Base-by-base conservation (phyloP, 2,113 vertebrate species). In the Lamprologus ornatipinnis region DNA sequence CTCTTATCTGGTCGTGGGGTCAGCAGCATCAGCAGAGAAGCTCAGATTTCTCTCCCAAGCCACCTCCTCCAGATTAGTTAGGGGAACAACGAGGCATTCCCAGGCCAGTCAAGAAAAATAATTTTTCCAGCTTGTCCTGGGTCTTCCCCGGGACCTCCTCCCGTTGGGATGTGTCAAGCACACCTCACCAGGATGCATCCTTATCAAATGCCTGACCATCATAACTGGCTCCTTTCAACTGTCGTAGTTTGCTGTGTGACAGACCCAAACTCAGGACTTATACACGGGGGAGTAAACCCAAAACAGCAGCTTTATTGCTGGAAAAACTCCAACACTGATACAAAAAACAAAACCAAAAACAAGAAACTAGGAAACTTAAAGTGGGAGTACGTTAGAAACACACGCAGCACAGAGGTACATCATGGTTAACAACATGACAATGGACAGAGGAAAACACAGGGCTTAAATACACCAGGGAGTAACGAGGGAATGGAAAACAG, bases 351-450 rank as follows among this genome's bases (percentile, higher is more conserved):
- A 58, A 31, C 7, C 7, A 15, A 58, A 58, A 28, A 26, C 2
- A 28, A 58, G 8, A 60, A 60, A 60, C 57, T 60, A 60, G 14
- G 28, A 33, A 60, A 19, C 58, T 33, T 33, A 33, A 60, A 0
- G 0, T 60, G 58, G 15, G 58, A 6, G 9, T 33, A 33, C 9
- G 0, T 2, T 2, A 33, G 9, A 33, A 4, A 4, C 58, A 63
- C 58, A 63, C 2, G 1, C 6, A 33, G 15, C 57, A 19, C 15
- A 60, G 57, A 19, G 57, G 57, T 60, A 31, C 14, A 58, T 58
- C 7, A 31, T 31, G 26, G 26, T 58, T 58, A 58, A 58, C 7
- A 28, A 58, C 55, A 60, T 6, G 57, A 60, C 28, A 60, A 60
- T 10, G 28, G 28, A 60, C 28, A 60, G 57, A 60, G 28, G 58